Evolutionary conservation across 2,888 invertebrate species (phyloP), one percentile per base, ranked within the genome.

Genomic region (Diploptera punctata): DNA sequence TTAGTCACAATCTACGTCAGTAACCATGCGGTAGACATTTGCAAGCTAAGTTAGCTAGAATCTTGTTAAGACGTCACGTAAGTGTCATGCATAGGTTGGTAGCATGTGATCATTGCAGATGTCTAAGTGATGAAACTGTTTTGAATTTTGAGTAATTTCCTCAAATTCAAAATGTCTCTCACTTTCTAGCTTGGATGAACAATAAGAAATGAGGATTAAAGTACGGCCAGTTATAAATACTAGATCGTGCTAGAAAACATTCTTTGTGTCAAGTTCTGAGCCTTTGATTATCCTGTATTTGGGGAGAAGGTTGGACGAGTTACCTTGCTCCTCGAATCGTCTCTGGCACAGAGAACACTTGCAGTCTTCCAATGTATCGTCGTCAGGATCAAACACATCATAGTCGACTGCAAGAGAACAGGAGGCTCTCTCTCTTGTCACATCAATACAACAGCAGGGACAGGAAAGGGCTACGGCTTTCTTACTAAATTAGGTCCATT

Each of bases 321-420:
- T 90, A 90, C 90, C 90, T 90, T 90, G 90, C 86, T 89, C 89
- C 85, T 90, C 90, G 88, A 90, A 90, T 83, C 90, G 89, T 87
- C 90, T 89, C 87, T 90, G 90, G 87, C 90, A 90, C 86, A 90
- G 89, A 84, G 89, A 90, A 85, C 90, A 90, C 86, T 87, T 88
- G 84, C 87, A 87, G 85, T 87, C 82, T 77, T 83, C 83, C 78
- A 82, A 82, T 78, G 79, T 81, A 79, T 82, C 82, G 79, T 81
- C 88, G 86, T 88, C 71, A 44, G 62, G 68, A 57, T 75, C 70
- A 68, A 70, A 33, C 70, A 71, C 76, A 67, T 71, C 88, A 83
- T 87, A 87, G 85, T 88, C 87, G 83, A 87, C 85, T 84, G 75
- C 65, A 75, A 75, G 75, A 75, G 71, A 74, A 74, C 54, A 67